phyloP scores from a whole-genome alignment of 2,797 vertebrate species.

The Chaunax sp. region DNA sequence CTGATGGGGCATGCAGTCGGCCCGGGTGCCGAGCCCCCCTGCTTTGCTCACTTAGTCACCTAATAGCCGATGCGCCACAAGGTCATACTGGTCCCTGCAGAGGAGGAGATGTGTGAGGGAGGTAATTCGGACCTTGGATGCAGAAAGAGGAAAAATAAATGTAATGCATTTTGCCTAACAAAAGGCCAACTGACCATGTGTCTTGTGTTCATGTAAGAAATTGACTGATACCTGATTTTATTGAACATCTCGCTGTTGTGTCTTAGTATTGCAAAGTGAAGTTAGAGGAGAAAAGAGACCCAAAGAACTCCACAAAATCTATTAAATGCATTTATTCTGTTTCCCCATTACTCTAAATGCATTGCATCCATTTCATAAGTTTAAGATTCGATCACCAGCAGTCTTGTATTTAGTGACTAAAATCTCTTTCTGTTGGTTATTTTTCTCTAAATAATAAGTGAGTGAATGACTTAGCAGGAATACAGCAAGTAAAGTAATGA shows the following conservation, averaged over 20 bases:
- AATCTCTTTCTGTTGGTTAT: background rate
- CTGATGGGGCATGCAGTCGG: constrained; percentile 10
- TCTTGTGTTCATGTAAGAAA: no score
- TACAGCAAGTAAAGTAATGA: background rate
- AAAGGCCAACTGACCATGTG: background rate
- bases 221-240: background rate
- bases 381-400: background rate
- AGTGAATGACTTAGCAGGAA: background rate
- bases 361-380: background rate
- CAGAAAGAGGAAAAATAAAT: constrained; percentile 8
- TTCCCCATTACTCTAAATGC: constrained; percentile 3
- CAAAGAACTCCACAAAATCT: background rate
- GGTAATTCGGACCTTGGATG: constrained; percentile 12
- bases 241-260: background rate
- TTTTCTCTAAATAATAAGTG: constrained; percentile 4
- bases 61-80: constrained; percentile 30
- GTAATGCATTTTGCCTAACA: background rate
- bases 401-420: background rate
- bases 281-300: background rate
- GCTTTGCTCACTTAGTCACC: constrained; percentile 22
- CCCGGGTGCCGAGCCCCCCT: constrained; percentile 3
- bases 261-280: background rate
- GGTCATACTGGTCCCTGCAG: constrained; percentile 25
- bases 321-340: constrained; percentile 3
- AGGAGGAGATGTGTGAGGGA: background rate